Evolutionary conservation across 2,888 invertebrate genomes (phyloP).

Genomic region (Dryococelus australis): DNA sequence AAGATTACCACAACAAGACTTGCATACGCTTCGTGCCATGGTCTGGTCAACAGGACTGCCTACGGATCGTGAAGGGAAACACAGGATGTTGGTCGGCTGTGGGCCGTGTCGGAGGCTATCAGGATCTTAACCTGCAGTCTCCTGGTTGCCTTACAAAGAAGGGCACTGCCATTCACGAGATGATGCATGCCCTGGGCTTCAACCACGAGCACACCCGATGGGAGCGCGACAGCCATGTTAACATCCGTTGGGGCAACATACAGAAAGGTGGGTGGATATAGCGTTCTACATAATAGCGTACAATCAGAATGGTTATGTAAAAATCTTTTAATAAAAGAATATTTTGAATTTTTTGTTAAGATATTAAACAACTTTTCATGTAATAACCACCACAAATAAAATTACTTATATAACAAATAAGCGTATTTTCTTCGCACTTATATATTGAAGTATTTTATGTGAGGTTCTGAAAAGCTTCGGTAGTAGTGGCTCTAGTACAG

Average conservation of each 20-base stretch:
- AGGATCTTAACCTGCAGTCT: slow-evolving; percentile 66
- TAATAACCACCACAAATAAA: no score
- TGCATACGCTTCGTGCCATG: slow-evolving; percentile 77
- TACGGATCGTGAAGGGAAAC: slow-evolving; percentile 71
- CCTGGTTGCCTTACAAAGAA: slow-evolving; percentile 76
- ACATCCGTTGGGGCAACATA: slow-evolving; percentile 74
- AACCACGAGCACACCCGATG: slow-evolving; percentile 83
- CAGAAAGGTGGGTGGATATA: slow-evolving; percentile 61
- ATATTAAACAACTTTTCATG: no score
- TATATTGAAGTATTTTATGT: no score
- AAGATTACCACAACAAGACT: slow-evolving; percentile 76
- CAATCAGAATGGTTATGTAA: neutral
- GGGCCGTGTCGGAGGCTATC: slow-evolving; percentile 69
- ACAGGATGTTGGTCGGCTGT: slow-evolving; percentile 86
- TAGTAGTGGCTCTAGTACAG: no score
- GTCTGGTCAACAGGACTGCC: slow-evolving; percentile 69
- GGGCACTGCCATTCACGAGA: slow-evolving; percentile 80
- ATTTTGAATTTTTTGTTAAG: no score
- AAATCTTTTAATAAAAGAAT: neutral
- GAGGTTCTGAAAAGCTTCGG: no score
- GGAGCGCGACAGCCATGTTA: slow-evolving; percentile 75
- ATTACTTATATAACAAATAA: no score
- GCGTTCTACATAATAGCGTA: neutral
- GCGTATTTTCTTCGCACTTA: no score
- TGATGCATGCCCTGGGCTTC: slow-evolving; percentile 82